Evolutionary conservation across 2,797 vertebrate genomes (phyloP).

Genomic region (Enteromius fasciolatus): DNA sequence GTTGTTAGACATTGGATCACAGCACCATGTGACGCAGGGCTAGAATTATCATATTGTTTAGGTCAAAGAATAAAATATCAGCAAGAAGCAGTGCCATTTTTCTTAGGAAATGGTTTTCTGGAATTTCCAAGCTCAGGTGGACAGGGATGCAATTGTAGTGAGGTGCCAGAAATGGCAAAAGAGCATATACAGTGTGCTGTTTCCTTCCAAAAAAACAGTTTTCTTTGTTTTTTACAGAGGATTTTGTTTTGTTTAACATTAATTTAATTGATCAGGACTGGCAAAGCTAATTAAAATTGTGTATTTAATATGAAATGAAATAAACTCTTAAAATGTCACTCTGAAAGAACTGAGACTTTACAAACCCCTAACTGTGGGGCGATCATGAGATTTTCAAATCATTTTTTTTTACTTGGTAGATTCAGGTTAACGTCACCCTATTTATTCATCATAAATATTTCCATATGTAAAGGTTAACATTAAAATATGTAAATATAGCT

Average conservation of each 20-base stretch:
- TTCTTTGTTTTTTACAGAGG: no score
- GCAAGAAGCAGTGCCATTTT: slow-evolving; percentile 30
- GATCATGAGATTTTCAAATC: background rate
- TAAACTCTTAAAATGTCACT: background rate
- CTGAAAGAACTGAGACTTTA: background rate
- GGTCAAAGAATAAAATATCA: slow-evolving; percentile 36
- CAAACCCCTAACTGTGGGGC: no score
- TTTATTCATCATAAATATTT: background rate
- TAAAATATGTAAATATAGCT: background rate
- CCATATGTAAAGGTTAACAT: background rate
- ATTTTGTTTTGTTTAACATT: background rate
- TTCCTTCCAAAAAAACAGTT: background rate
- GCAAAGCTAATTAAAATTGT: background rate
- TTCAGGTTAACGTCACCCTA: background rate
- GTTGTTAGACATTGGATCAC: background rate
- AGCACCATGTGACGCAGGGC: background rate
- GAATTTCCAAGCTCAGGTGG: slow-evolving; percentile 46
- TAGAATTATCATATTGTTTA: background rate
- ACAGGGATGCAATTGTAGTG: slow-evolving; percentile 31
- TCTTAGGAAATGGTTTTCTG: slow-evolving; percentile 28
- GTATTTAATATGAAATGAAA: background rate
- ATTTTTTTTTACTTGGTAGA: background rate
- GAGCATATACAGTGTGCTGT: background rate
- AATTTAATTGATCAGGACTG: background rate
- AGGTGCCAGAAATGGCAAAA: slow-evolving; percentile 10